These are phyloP conservation scores for Chrysogorgia sp. DNA, from an alignment of 92 coral and sea anemone species.

Conservation along the genomic window DNA sequence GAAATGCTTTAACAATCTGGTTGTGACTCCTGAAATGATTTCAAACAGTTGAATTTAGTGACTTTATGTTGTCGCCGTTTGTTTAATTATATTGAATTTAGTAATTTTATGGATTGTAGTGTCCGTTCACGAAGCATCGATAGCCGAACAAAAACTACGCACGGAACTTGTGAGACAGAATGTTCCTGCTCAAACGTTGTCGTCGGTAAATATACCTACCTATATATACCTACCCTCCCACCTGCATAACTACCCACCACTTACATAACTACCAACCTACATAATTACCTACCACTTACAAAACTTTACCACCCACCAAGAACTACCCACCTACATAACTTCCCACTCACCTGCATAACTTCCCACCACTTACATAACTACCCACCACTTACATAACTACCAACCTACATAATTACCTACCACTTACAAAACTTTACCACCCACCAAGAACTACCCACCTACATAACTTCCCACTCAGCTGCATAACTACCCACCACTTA, in stretches of 20 bases:
- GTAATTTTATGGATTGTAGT: constrained; percentile 43
- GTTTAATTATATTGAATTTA: neutral
- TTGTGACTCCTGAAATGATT: too few species aligned
- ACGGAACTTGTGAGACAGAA: constrained; percentile 88
- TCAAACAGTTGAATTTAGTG: neutral
- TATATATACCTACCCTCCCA: too few species aligned
- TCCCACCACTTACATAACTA: too few species aligned
- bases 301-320: too few species aligned
- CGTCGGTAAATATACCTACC: constrained; percentile 63
- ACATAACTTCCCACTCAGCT: too few species aligned
- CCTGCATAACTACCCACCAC: too few species aligned
- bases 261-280: neutral
- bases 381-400: neutral
- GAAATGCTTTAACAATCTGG: too few species aligned
- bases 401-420: neutral
- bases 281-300: neutral
- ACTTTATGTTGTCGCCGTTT: neutral
- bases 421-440: too few species aligned
- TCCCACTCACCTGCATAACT: too few species aligned
- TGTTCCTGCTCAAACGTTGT: constrained; percentile 67
- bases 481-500: too few species aligned
- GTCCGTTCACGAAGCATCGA: constrained; percentile 92
- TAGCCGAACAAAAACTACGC: constrained; percentile 90
- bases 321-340: too few species aligned
- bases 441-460: too few species aligned